Conservation (phyloP, 2,888 invertebrate genomes). For the Euspilapteryx auroguttella region DNA sequence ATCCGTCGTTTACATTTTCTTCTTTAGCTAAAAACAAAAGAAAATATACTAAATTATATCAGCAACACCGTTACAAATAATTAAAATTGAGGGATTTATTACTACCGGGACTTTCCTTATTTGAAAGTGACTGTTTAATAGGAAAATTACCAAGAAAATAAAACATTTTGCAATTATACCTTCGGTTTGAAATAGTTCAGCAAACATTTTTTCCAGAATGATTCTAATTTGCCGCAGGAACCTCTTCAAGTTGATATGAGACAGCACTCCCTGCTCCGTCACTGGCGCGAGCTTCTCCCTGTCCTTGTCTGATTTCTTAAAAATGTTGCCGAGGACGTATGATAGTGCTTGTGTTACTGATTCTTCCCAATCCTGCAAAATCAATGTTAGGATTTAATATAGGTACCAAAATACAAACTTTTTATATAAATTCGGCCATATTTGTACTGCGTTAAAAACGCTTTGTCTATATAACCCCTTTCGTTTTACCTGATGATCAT, state of each 20-base stretch:
- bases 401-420: not conserved
- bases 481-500: constrained; percentile 41
- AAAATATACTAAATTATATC: too few species aligned
- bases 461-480: too few species aligned
- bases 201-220: constrained; percentile 32
- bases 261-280: constrained; percentile 41
- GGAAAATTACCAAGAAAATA: not conserved
- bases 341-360: constrained; percentile 67
- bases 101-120: too few species aligned
- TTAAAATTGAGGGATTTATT: too few species aligned
- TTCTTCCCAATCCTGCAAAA: constrained; percentile 78
- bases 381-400: not conserved
- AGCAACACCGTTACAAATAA: too few species aligned
- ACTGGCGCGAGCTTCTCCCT: constrained; percentile 58
- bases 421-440: not conserved
- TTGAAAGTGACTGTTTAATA: too few species aligned
- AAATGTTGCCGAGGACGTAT: constrained; percentile 64
- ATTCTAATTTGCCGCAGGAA: constrained; percentile 39
- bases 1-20: too few species aligned
- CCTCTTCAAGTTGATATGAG: constrained; percentile 39
- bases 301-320: constrained; percentile 68
- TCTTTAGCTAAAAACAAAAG: too few species aligned
- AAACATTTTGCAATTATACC: too few species aligned
- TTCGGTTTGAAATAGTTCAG: constrained; percentile 11
- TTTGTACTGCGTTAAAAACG: not conserved